phyloP scores from a whole-genome alignment of 2,888 invertebrate species.

The Caenorhabditis doughertyi region DNA sequence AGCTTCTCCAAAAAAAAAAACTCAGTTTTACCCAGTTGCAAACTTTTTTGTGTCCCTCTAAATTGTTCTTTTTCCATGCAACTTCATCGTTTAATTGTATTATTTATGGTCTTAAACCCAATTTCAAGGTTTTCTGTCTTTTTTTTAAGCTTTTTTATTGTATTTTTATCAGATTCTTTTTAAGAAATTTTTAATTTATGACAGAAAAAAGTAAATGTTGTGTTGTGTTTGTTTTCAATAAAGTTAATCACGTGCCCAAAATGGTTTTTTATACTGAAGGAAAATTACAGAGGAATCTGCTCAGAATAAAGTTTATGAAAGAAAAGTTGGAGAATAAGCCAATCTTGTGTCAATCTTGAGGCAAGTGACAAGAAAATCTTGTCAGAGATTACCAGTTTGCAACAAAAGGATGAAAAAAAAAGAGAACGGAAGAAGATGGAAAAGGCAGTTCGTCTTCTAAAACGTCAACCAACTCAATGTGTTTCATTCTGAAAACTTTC shows the following conservation, averaged over 20 bases:
- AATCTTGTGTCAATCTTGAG: conserved; percentile 37
- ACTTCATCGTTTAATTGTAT: too few relatives aligned
- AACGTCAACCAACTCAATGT: background rate
- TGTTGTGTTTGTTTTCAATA: conserved; percentile 42
- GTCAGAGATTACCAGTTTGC: conserved; percentile 30
- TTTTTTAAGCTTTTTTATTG: background rate
- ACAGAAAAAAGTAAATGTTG: background rate
- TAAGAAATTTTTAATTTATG: background rate
- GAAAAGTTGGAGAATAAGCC: conserved; percentile 11
- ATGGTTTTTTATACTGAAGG: background rate
- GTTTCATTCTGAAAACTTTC: background rate
- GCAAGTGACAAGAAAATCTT: conserved; percentile 49
- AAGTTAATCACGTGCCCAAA: conserved; percentile 43
- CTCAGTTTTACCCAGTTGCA: too few relatives aligned
- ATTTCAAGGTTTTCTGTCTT: background rate
- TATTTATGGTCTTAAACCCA: too few relatives aligned
- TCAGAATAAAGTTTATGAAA: conserved; percentile 20
- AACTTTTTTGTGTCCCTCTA: too few relatives aligned
- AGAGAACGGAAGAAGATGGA: conserved; percentile 2
- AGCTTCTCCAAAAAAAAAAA: too few relatives aligned
- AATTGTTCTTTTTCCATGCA: too few relatives aligned
- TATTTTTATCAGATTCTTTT: background rate
- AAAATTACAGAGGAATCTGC: background rate
- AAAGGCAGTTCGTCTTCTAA: conserved; percentile 3
- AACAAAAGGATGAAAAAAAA: conserved; percentile 13